Percentiles rank a stretch among this genome's conserved stretches.
Evolutionary conservation across 2,888 invertebrate species (phyloP).

Genomic region (Penaeus monodon): DNA sequence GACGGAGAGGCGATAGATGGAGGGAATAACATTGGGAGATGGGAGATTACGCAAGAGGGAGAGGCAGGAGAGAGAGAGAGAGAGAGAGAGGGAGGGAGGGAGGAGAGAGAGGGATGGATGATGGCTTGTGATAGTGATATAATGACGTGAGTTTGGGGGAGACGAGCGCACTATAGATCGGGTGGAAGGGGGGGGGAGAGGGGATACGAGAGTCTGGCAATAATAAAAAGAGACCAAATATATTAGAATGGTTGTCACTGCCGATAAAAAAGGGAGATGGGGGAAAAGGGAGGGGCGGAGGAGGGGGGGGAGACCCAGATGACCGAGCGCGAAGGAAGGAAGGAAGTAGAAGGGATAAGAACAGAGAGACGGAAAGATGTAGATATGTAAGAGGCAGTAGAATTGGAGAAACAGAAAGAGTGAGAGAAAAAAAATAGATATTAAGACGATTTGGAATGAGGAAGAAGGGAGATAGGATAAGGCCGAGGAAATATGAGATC

Average conservation of each 20-base stretch:
- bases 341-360: background rate
- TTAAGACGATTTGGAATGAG: background rate
- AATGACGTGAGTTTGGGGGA: background rate
- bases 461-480: too few relatives aligned
- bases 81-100: conserved; percentile 16
- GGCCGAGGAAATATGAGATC: too few relatives aligned
- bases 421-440: background rate
- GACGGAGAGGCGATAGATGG: conserved; percentile 58
- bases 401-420: background rate
- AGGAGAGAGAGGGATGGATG: background rate
- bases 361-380: background rate
- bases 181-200: background rate
- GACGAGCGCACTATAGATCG: background rate
- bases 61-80: conserved; percentile 6
- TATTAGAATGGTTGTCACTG: conserved; percentile 34
- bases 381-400: background rate
- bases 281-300: background rate
- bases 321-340: background rate
- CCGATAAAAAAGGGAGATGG: background rate
- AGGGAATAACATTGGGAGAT: conserved; percentile 61
- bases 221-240: conserved; percentile 19
- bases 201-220: background rate
- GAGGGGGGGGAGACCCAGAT: background rate
- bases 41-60: conserved; percentile 57
- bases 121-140: background rate